These are phyloP conservation scores for Grammomys dolichurus DNA, from an alignment of 2,113 vertebrate genomes.

Conservation along the genomic window DNA sequence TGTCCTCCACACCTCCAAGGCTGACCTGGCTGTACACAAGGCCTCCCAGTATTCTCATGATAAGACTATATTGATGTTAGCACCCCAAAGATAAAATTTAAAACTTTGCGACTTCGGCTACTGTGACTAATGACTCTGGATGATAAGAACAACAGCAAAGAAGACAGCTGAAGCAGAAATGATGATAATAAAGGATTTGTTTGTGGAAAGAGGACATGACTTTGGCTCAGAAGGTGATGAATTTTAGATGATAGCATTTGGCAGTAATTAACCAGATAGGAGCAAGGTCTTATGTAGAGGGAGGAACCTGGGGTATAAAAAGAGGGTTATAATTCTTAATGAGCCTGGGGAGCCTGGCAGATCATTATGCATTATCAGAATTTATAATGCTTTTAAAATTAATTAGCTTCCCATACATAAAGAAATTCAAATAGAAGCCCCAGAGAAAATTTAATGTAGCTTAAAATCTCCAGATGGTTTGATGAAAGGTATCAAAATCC, in stretches of 20 bases:
- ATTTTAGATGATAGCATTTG: slow-evolving; percentile 49
- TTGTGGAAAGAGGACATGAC: neutral
- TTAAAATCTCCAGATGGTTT: neutral
- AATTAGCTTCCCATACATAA: slow-evolving; percentile 49
- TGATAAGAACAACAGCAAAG: neutral
- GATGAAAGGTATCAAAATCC: neutral
- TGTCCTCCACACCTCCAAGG: neutral
- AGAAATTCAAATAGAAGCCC: slow-evolving; percentile 38
- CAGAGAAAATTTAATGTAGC: neutral
- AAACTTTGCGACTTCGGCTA: neutral
- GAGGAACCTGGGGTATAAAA: neutral
- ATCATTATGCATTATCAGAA: slow-evolving; percentile 54
- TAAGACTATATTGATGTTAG: neutral
- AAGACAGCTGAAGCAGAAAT: neutral
- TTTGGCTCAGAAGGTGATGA: slow-evolving; percentile 38
- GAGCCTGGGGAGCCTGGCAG: slow-evolving; percentile 16
- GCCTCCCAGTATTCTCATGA: neutral
- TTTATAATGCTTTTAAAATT: slow-evolving; percentile 64
- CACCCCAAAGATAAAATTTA: neutral
- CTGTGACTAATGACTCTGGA: neutral
- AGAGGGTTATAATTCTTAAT: slow-evolving; percentile 16
- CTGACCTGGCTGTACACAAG: neutral
- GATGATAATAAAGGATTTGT: slow-evolving; percentile 35
- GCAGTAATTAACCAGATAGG: slow-evolving; percentile 61
- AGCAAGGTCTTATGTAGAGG: slow-evolving; percentile 24